Base-by-base conservation (phyloP, 2,888 invertebrate genomes). In the Phragmatobia fuliginosa region DNA sequence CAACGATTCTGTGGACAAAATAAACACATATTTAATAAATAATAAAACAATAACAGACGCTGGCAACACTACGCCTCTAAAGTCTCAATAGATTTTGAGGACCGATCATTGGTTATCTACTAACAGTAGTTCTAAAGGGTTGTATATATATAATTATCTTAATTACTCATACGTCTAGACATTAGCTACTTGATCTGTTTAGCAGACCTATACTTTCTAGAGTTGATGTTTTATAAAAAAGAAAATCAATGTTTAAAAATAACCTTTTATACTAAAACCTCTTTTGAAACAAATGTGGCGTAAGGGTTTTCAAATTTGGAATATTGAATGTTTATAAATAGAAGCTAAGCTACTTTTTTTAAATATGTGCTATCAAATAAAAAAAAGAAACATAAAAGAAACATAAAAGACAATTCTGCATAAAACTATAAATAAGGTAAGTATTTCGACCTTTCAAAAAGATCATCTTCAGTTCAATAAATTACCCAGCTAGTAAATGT, bases 1-100 rank as follows among this genome's bases (percentile, higher is more conserved):
- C n/a, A 94, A 78, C 0, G 94, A 94, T 82, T 94, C 95, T 95
- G 93, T 79, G 85, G 71, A 90, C 90, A 94, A 93, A 82, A 63
- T 64, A 69, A 28, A 38, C n/a, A 59, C 16, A 41, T 18, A 11
- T 25, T 25, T 32, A 64, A 52, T 11, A n/a, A n/a, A n/a, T n/a
- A n/a, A n/a, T n/a, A 38, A 38, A 52, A 21, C 63, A 59, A 25
- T 60, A 16, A 28, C 5, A 41, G 18, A 38, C 41, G 31, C 68
- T 32, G 21, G 41, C 56, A 52, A 52, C 28, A 60, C 7, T 21
- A 10, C 52, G 8, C 10, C 28, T 32, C 25, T 70, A 76, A 77
- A 78, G 77, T 74, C 74, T 76, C 76, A 79, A 79, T 83, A 74
- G 72, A 73, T 79, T 78, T 74, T 77, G 80, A 87, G 87, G 82